Evolutionary conservation across 2,888 invertebrate species (phyloP), one percentile per base, ranked within the genome.

Genomic region (Chrysolina oricalcia): DNA sequence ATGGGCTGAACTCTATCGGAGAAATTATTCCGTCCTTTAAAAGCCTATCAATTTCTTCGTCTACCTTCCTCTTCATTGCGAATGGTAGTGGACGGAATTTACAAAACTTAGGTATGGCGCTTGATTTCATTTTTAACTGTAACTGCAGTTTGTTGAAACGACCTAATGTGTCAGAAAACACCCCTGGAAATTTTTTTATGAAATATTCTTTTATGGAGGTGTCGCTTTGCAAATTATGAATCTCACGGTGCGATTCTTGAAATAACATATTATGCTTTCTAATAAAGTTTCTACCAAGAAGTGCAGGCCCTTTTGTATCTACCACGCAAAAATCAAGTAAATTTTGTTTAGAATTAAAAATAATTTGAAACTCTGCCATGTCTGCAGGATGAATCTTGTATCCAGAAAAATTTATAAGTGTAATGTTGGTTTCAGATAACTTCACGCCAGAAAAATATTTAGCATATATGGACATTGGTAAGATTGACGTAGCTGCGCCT

Each of bases 401-500:
- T 8, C 17, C 48, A 1, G 48, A 50, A 50, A 50, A 50, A 50
- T 17, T 50, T 50, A 50, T 17, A 2, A 17, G 17, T 27, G 63
- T 23, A 40, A 35, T 63, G 63, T 63, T 63, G 10, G 63, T 63
- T 40, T 63, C 40, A 35, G 63, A 63, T 63, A 63, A 63, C 27
- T 35, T 9, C 4, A 63, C 13, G n/a, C 15, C 40, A 40, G 63
- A 63, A 13, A 35, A 35, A 35, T 63, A 63, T 63, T 63, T 63
- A 3, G 1, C 35, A 35, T 35, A 63, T 13, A 63, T 40, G 8
- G 5, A 40, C 21, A 59, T 8, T 15, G 59, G 59, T 59, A 59
- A 23, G 21, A 59, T 59, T 21, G 63, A 63, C 40, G 40, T 35
- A 9, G 48, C 48, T n/a, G 48, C 15, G n/a, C 48, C 48, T n/a